A percentile compares a stretch with the other conserved stretches of the same genome.
Evolutionary conservation across 2,888 invertebrate species (phyloP).

Genomic region (Sussaba pulchella): DNA sequence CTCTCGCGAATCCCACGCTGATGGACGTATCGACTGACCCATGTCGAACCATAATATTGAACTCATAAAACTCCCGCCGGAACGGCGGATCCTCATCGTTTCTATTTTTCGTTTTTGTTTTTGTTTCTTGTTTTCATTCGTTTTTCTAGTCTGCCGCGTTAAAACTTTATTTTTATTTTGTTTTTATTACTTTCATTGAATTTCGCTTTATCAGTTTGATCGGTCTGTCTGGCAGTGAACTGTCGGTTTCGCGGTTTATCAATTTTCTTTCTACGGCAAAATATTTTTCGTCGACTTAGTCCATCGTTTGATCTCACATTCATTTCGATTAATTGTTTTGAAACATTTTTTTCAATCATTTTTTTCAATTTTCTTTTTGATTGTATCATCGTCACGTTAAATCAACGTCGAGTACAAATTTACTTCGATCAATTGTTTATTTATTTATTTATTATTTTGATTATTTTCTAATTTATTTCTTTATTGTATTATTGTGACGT

Average conservation of each 20-base stretch:
- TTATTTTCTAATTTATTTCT: neutral
- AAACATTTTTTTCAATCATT: no score
- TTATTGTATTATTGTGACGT: constrained; percentile 47
- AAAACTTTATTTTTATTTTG: constrained; percentile 39
- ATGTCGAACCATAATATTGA: constrained; percentile 29
- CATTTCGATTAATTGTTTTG: no score
- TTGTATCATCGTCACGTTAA: no score
- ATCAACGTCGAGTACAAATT: no score
- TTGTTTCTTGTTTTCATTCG: constrained; percentile 4
- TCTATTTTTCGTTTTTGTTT: constrained; percentile 12
- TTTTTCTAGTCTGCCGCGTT: constrained; percentile 19
- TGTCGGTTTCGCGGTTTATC: constrained; percentile 25
- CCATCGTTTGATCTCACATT: no score
- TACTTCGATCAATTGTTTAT: no score
- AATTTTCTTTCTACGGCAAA: constrained; percentile 30
- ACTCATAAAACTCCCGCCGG: constrained; percentile 55
- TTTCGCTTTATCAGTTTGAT: constrained; percentile 42
- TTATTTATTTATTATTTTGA: constrained; percentile 11
- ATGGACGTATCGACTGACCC: constrained; percentile 58
- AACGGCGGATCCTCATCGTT: constrained; percentile 53
- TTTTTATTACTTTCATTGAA: constrained; percentile 46
- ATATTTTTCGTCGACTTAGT: neutral
- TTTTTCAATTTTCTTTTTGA: no score
- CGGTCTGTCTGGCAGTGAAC: constrained; percentile 20
- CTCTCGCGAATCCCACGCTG: constrained; percentile 27